Base-by-base conservation (phyloP, 2,797 vertebrate species). In the Alca torda region DNA sequence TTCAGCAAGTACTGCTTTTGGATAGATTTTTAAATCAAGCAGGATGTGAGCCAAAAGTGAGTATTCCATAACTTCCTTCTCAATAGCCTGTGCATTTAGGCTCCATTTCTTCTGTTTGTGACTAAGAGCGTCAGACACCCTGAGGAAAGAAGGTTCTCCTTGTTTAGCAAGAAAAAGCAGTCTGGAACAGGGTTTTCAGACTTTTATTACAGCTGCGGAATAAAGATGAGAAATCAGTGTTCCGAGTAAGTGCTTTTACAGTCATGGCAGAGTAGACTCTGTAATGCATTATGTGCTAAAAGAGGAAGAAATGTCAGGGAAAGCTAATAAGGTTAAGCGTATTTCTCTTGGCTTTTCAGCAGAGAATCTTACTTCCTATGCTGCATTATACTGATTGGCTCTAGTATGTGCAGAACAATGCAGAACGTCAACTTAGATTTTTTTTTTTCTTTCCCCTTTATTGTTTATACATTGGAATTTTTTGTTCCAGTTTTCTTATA, bases 181-280 rank as follows among this genome's bases (percentile, higher is more conserved):
- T 92, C 88, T 95, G 89, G 86, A 93, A 43, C 67, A 85, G 84
- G 72, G 53, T 85, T 96, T 95, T 90, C 88, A 89, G 93, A 78
- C 87, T 89, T 90, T 2, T 64, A 59, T 96, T 95, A 78, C 88
- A 87, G 39, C 88, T 89, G 72, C 43, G 3, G 94, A 96, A 95
- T 97, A 95, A 89, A 95, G 87, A 96, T 96, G 96, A 95, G 96
- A 85, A 93, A 91, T 85, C 89, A 60, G 57, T 65, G 84, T 95
- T 95, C 92, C 92, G 89, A 96, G 81, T 83, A 94, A 64, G 57
- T 93, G 93, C 53, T 95, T 93, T 92, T 90, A 64, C 68, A 92
- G 78, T 89, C 75, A 30, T 7, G 15, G 72, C 64, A 35, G 70
- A 92, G 78, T 35, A 89, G 89, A 77, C 28, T 87, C 33, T 53